Evolutionary conservation across 1,140 invertebrate genomes (phyloP).

Genomic region (Bombus turneri): DNA sequence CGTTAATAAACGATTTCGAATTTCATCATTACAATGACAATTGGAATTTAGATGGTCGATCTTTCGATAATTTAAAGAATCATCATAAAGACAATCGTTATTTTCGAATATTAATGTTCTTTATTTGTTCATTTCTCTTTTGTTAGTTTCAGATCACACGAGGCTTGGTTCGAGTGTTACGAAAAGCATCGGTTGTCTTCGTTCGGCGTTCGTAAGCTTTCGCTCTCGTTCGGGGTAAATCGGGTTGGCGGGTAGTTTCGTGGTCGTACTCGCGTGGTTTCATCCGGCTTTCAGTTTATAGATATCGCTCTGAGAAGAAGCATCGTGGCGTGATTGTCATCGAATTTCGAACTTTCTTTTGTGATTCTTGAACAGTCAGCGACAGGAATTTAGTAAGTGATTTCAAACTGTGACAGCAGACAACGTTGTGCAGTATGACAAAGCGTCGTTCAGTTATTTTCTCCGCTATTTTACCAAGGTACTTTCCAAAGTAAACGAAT

Average conservation of each 20-base stretch:
- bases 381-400: neutral
- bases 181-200: neutral
- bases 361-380: neutral
- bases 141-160: neutral
- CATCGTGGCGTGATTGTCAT: conserved; percentile 11
- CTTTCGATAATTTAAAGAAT: neutral
- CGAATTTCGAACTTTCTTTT: neutral
- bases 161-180: no score
- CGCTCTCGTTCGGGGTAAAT: conserved; percentile 47
- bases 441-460: neutral
- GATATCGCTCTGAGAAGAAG: conserved; percentile 39
- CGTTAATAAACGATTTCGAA: neutral
- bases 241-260: conserved; percentile 70
- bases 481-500: neutral
- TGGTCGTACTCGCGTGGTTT: conserved; percentile 47
- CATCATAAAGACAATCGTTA: neutral
- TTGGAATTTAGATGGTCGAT: no score
- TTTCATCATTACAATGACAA: neutral
- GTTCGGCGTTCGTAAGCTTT: conserved; percentile 15
- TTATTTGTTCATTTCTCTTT: neutral
- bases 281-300: conserved; percentile 62
- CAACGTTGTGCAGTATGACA: neutral
- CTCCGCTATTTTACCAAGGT: no score
- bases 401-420: neutral
- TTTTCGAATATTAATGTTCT: neutral